Percentiles rank a stretch among this genome's conserved stretches.
These are phyloP conservation scores for Cryptus armator DNA, from an alignment of 2,888 invertebrate species.

Conservation along the genomic window DNA sequence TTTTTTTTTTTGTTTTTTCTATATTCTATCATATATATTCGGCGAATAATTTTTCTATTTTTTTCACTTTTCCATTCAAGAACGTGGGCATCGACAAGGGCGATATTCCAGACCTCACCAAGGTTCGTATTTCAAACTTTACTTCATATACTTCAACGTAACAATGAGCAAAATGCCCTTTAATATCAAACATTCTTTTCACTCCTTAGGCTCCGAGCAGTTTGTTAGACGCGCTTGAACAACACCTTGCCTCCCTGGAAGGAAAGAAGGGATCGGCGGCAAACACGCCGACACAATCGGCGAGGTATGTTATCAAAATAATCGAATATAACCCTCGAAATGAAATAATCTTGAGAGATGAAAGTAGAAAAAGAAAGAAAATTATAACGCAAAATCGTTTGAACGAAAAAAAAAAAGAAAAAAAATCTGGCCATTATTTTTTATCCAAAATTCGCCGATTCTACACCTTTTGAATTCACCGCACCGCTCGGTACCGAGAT, in stretches of 20 bases:
- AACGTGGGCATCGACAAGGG: conserved; percentile 99
- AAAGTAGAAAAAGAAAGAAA: conserved; percentile 46
- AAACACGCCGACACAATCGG: conserved; percentile 94
- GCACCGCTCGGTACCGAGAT: conserved; percentile 65
- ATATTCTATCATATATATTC: neutral
- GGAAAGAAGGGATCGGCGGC: conserved; percentile 95
- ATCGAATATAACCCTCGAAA: conserved; percentile 45
- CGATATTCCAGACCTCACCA: conserved; percentile 98
- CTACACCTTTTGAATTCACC: conserved; percentile 65
- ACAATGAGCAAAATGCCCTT: neutral
- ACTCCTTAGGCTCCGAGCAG: conserved; percentile 93
- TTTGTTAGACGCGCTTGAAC: conserved; percentile 97
- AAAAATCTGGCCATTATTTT: conserved; percentile 60
- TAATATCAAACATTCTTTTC: conserved; percentile 12
- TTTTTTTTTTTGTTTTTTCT: neutral
- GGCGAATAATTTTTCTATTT: conserved; percentile 21
- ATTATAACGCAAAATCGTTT: conserved; percentile 38
- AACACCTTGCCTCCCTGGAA: conserved; percentile 96
- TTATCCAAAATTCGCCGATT: conserved; percentile 68
- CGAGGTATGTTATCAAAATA: conserved; percentile 87
- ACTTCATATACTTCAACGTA: neutral
- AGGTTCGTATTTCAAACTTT: conserved; percentile 85
- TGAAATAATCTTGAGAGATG: conserved; percentile 53
- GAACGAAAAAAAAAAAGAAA: conserved; percentile 52
- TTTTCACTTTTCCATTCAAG: conserved; percentile 81